Evolutionary conservation across 2,113 vertebrate genomes (phyloP).

Genomic region (Mobula hypostoma): DNA sequence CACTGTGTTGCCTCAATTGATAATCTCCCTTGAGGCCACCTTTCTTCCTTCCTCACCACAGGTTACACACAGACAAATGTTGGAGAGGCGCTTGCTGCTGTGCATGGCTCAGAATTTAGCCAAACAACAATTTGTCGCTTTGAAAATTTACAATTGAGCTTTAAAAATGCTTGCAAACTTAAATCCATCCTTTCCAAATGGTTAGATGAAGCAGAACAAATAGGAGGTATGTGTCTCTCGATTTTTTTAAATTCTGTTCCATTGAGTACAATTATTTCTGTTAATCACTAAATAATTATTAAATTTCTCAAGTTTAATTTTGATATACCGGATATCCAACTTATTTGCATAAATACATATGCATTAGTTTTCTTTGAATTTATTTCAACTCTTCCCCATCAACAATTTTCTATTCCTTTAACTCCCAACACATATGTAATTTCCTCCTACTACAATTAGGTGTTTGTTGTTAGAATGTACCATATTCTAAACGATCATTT

Average conservation of each 20-base stretch:
- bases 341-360: background rate
- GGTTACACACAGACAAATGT: conserved; percentile 98
- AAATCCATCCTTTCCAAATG: conserved; percentile 92
- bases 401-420: background rate
- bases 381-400: background rate
- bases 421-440: background rate
- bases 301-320: background rate
- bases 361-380: background rate
- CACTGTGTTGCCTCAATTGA: background rate
- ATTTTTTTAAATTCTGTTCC: background rate
- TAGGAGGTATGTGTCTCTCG: conserved; percentile 68
- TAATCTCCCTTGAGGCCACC: background rate
- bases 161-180: conserved; percentile 94
- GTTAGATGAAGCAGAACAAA: conserved; percentile 94
- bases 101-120: conserved; percentile 95
- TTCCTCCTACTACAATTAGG: background rate
- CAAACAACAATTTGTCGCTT: conserved; percentile 97
- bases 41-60: conserved; percentile 45
- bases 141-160: conserved; percentile 95
- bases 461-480: background rate
- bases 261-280: background rate
- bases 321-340: background rate
- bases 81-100: conserved; percentile 88
- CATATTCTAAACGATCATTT: background rate
- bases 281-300: too few species aligned